phyloP scores from a whole-genome alignment of 1,140 invertebrate genomes.

The Ephestia elutella region DNA sequence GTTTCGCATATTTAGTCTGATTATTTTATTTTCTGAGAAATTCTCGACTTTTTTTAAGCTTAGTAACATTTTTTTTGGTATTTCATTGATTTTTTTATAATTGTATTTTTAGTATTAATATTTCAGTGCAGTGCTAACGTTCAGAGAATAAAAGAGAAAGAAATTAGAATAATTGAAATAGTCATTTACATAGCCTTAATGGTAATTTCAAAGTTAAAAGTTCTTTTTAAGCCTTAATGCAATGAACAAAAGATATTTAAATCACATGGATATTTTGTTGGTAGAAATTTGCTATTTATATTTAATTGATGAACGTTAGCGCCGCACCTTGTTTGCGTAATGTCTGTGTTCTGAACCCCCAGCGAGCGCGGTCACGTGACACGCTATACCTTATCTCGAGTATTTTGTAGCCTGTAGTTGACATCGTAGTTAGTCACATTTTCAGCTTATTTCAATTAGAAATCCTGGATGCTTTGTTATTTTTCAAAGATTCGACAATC shows the following conservation, averaged over 20 bases:
- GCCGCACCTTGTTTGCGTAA: background rate
- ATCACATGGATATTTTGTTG: too few species aligned
- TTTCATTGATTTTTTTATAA: constrained; percentile 9
- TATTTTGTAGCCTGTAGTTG: background rate
- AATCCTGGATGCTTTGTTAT: too few species aligned
- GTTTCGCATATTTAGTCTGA: constrained; percentile 1
- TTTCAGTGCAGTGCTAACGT: background rate
- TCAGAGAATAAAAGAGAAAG: background rate
- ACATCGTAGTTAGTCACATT: background rate
- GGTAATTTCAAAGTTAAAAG: too few species aligned
- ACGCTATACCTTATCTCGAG: background rate
- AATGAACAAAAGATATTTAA: too few species aligned
- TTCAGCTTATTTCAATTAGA: background rate
- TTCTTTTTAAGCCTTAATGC: too few species aligned
- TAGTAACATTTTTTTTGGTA: constrained; percentile 9
- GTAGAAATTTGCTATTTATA: too few species aligned
- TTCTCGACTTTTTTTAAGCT: background rate
- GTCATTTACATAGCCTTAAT: too few species aligned
- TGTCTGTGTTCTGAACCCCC: background rate
- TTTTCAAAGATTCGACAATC: too few species aligned
- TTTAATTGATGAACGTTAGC: background rate
- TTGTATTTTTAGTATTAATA: constrained; percentile 7
- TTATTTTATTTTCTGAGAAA: background rate
- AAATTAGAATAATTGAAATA: too few species aligned
- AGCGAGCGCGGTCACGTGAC: constrained; percentile 1